These are phyloP conservation scores for Geodia barretti DNA, from an alignment of 37 sponge, comb jelly and placozoan species.

Conservation along the genomic window DNA sequence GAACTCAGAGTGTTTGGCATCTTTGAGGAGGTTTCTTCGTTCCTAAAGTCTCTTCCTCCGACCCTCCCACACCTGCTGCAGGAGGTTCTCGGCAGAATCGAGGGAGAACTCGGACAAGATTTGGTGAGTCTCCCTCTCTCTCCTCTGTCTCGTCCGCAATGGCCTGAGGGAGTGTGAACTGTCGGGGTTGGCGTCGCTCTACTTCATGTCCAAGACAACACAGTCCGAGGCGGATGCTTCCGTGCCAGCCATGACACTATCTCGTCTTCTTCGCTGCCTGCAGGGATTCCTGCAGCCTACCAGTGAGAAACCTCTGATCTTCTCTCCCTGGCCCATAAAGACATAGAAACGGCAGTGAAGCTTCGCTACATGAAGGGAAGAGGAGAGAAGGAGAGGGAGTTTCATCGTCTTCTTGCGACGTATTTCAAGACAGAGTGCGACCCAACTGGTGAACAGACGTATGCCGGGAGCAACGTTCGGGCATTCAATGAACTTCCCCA, in stretches of 20 bases:
- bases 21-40: conserved; percentile 76
- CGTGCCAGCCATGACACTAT: conserved; percentile 62
- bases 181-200: conserved; percentile 41
- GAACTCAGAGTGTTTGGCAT: conserved; percentile 95
- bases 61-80: conserved; percentile 79
- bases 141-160: conserved; percentile 70
- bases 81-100: conserved; percentile 80
- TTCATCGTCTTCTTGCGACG: conserved; percentile 58
- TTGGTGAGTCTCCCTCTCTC: conserved; percentile 52
- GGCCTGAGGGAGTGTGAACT: conserved; percentile 84
- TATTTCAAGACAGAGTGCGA: conserved; percentile 77
- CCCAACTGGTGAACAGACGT: conserved; percentile 66
- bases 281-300: conserved; percentile 80
- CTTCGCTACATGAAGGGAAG: conserved; percentile 78
- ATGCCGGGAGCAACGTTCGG: conserved; percentile 68
- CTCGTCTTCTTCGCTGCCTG: conserved; percentile 70
- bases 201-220: neutral
- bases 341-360: conserved; percentile 76
- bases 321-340: conserved; percentile 72
- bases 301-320: conserved; percentile 43
- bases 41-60: conserved; percentile 69
- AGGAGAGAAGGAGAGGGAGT: conserved; percentile 43
- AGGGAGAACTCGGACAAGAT: conserved; percentile 76
- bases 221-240: neutral
- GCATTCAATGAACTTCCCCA: conserved; percentile 87